These are phyloP conservation scores for Drosophila asahinai DNA, from an alignment of 1,140 invertebrate species.

Conservation along the genomic window DNA sequence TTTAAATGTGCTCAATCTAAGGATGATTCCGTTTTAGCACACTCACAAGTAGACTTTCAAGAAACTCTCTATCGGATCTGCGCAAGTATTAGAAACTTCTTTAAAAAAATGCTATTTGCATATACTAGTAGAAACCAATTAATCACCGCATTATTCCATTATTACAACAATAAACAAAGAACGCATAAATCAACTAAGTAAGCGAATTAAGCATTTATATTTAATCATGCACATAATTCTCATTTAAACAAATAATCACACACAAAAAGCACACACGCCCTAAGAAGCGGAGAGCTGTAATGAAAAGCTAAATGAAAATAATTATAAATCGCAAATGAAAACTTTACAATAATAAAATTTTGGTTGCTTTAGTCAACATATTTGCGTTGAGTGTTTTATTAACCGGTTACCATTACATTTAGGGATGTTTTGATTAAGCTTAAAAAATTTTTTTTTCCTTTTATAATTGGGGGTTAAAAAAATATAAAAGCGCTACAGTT, in stretches of 20 bases:
- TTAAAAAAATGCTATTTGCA: conserved; percentile 64
- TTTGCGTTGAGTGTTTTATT: conserved; percentile 21
- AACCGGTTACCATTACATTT: background rate
- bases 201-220: conserved; percentile 33
- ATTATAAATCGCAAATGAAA: conserved; percentile 66
- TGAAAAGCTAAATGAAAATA: conserved; percentile 51
- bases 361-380: conserved; percentile 70
- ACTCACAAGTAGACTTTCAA: conserved; percentile 42
- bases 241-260: conserved; percentile 43
- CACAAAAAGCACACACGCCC: conserved; percentile 36
- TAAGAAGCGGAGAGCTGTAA: conserved; percentile 53
- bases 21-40: conserved; percentile 47
- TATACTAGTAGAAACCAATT: conserved; percentile 55
- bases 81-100: conserved; percentile 62
- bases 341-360: conserved; percentile 73
- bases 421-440: background rate
- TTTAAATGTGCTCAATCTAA: conserved; percentile 74
- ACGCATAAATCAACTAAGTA: conserved; percentile 44
- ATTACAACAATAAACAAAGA: conserved; percentile 38
- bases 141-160: conserved; percentile 57
- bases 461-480: background rate
- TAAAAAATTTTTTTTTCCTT: background rate
- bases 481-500: background rate
- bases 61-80: conserved; percentile 51
- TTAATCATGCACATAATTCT: conserved; percentile 52